Evolutionary conservation across 1,140 invertebrate species (phyloP).

Genomic region (Psilanteris sp.): DNA sequence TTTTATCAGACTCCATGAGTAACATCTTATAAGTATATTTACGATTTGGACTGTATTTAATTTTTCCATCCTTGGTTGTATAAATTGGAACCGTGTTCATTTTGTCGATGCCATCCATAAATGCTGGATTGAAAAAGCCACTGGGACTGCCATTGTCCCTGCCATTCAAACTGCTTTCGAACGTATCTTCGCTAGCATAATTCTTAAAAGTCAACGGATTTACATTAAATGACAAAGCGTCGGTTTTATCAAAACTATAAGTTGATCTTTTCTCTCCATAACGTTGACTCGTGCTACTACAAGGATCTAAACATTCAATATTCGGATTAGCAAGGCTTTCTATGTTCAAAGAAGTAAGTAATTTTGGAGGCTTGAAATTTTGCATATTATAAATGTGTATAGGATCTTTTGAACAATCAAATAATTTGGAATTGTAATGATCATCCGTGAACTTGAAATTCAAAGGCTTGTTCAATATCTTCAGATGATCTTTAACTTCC

Average conservation of each 20-base stretch:
- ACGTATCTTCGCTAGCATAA: conserved; percentile 26
- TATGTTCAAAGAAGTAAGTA: conserved; percentile 24
- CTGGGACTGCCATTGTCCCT: conserved; percentile 11
- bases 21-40: conserved; percentile 73
- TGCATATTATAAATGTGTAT: conserved; percentile 23
- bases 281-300: conserved; percentile 24
- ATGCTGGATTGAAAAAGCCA: conserved; percentile 72
- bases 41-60: conserved; percentile 77
- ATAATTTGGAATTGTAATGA: conserved; percentile 22
- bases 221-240: conserved; percentile 55
- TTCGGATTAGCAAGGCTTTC: conserved; percentile 9
- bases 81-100: conserved; percentile 76
- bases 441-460: conserved; percentile 30
- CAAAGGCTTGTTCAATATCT: conserved; percentile 1
- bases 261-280: conserved; percentile 40
- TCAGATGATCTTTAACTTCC: conserved; percentile 10
- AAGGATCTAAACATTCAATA: conserved; percentile 19
- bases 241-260: conserved; percentile 64
- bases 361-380: conserved; percentile 22
- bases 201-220: conserved; percentile 56
- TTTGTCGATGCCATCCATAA: conserved; percentile 70
- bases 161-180: neutral
- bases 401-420: conserved; percentile 24
- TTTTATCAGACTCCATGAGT: conserved; percentile 69
- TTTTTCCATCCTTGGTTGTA: conserved; percentile 78